Percentiles rank a stretch among this genome's conserved stretches.
These are phyloP conservation scores for Oreortyx pictus DNA, from an alignment of 2,797 vertebrate genomes.

Conservation along the genomic window DNA sequence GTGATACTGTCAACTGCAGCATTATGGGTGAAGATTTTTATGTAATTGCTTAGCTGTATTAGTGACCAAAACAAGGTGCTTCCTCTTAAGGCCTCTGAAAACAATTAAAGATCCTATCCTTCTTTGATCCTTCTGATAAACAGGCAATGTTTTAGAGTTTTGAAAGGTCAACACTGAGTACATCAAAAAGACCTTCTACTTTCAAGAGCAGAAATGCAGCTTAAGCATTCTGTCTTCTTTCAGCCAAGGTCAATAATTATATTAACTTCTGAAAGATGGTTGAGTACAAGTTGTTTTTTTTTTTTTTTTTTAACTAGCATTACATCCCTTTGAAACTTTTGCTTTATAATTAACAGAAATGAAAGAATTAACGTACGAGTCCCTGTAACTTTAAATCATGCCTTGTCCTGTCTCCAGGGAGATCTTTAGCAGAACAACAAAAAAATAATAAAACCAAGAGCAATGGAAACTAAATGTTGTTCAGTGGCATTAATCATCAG, in stretches of 20 bases:
- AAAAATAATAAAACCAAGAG: not conserved
- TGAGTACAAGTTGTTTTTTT: not conserved
- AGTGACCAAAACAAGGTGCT: not conserved
- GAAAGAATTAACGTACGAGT: not conserved
- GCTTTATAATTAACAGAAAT: not conserved
- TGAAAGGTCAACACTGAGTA: not conserved
- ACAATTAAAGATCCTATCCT: not conserved
- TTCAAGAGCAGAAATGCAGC: conserved; percentile 22
- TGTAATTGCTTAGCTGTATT: not conserved
- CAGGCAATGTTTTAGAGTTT: conserved; percentile 7
- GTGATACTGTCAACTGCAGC: conserved; percentile 3
- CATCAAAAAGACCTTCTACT: not conserved
- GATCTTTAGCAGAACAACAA: not conserved
- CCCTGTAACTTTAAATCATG: not conserved
- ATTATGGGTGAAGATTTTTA: not conserved
- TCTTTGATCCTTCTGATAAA: conserved; percentile 31
- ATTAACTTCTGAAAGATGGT: not conserved
- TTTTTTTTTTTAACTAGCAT: not conserved
- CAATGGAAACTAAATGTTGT: not conserved
- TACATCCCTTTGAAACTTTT: not conserved
- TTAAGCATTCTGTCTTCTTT: not conserved
- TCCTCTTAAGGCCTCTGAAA: not conserved
- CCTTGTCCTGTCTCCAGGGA: not conserved
- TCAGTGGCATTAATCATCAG: not conserved
- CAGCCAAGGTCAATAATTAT: not conserved